Evolutionary conservation across 2,113 vertebrate species (phyloP), one percentile per base, ranked within the genome.

Genomic region (Heliornis fulica): DNA sequence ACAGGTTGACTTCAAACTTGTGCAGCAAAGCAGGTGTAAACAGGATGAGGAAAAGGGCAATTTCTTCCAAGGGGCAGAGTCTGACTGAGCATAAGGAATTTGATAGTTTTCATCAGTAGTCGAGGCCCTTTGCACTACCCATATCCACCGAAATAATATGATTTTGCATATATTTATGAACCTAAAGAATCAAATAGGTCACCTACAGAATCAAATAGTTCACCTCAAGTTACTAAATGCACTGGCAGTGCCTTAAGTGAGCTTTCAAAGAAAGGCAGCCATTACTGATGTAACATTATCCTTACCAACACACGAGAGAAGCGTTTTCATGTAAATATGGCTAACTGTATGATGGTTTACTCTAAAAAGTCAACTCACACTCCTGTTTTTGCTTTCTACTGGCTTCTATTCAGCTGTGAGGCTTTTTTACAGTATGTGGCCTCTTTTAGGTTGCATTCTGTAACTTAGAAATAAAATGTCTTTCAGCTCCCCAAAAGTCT

Each of bases 371-470:
- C 53, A 87, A 80, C 74, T 95, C 63, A 22, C 10, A 54, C 74
- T 86, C 54, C 43, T 84, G 7, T 69, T 96, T 91, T 57, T 94
- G 72, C 51, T 83, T 83, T 61, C 63, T 46, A 13, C 59, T 93
- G 91, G 90, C 87, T 88, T 78, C 71, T 89, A 4, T 57, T 94
- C 94, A 95, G 86, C 7, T 5, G 54, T 7, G 11, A 89, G 66
- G 68, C 82, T 91, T 89, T 92, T 86, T 92, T 91, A 90, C 79
- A 86, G 87, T 51, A 93, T 26, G 61, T 51, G 72, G 93, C 84
- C 72, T 97, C 82, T 48, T 96, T 89, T 81, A 83, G 82, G 80
- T 75, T 96, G 82, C 40, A 92, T 36, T 82, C 65, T 90, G 26
- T 56, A 88, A 92, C 41, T 90, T 28, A 56, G 71, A 96, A 90